Evolutionary conservation across 64 coral and sea anemone genomes (phyloP).

Genomic region (Montipora foliosa): DNA sequence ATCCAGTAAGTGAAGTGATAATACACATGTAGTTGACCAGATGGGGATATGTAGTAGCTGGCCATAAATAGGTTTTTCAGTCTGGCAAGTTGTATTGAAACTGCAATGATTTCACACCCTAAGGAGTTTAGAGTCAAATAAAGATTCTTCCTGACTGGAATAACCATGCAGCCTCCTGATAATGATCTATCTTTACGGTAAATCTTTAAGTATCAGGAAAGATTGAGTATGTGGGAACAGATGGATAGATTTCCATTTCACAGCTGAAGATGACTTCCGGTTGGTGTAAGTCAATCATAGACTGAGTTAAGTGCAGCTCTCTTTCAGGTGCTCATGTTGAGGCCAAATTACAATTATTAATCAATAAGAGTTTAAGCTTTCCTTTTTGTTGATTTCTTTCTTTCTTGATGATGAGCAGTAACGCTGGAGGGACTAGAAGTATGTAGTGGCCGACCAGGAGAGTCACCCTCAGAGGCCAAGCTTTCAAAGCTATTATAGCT

Average conservation of each 20-base stretch:
- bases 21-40: not conserved
- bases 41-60: conserved; percentile 10
- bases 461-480: not conserved
- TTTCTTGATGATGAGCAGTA: too few relatives aligned
- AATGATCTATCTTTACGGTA: conserved; percentile 17
- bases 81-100: conserved; percentile 6
- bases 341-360: not conserved
- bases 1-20: not conserved
- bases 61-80: conserved; percentile 1
- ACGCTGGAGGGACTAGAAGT: not conserved
- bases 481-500: not conserved
- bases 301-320: not conserved
- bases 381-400: not conserved
- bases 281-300: not conserved
- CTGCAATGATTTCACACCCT: not conserved
- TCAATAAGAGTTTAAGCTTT: not conserved
- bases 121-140: not conserved
- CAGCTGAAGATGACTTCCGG: conserved; percentile 26
- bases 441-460: not conserved
- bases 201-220: not conserved
- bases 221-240: conserved; percentile 13
- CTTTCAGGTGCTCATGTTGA: not conserved
- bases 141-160: conserved; percentile 12
- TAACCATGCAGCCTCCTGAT: conserved; percentile 9
- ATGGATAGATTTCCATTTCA: not conserved